Base-by-base conservation (phyloP, 2,113 vertebrate genomes). In the Bujurquina vittata region DNA sequence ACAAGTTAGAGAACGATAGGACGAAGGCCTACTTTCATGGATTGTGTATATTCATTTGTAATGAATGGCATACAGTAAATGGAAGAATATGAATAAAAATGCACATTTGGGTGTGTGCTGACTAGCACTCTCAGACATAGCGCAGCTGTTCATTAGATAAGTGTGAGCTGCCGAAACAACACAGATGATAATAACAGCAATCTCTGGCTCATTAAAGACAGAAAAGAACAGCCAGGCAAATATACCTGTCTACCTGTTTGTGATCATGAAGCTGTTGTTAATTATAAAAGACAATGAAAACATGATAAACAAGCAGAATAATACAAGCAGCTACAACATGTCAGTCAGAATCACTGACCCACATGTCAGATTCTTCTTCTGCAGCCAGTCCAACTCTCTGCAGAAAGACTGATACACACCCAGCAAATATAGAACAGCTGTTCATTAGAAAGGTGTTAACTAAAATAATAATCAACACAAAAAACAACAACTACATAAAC, bases 131-230 rank as follows among this genome's bases (percentile, higher is more conserved):
- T 79, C 79, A 81, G 61, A 80, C 15, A 12, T 29, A 82, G 82
- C 89, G 86, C 92, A 93, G 90, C 90, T 93, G 92, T 89, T 93
- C 87, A 91, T 93, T 93, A 93, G 87, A 89, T 88, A 92, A 52
- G 90, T 93, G 92, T 93, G 84, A 91, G 83, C 22, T 79, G 69
- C 65, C 84, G 75, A 89, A 89, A 91, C 75, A 87, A 85, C 85
- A 83, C 81, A 55, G 67, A 86, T 3, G n/a, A 90, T 82, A 87
- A 87, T 87, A 88, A 86, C 88, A 84, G 69, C 67, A 75, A 82
- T 83, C 75, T 76, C 46, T 73, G 69, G 49, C 92, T 91, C 87
- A 89, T 92, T 91, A 91, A 83, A 87, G 77, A 62, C 56, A 76
- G 65, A 93, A 92, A 91, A 91, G 92, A 91, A 91, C 89, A 90